phyloP scores from a whole-genome alignment of 2,888 invertebrate species.

The Tenthredo notha region DNA sequence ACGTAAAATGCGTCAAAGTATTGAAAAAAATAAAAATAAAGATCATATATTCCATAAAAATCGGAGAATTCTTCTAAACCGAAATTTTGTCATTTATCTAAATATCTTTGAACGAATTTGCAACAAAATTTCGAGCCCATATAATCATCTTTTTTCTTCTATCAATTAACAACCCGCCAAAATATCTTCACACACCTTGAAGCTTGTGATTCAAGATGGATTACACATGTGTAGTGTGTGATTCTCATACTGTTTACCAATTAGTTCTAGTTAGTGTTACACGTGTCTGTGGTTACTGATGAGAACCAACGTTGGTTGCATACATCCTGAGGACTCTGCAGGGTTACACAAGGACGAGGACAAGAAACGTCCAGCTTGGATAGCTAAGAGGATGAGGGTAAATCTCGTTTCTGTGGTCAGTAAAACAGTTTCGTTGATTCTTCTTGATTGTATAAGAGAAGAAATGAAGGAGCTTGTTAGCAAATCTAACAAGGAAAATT shows the following conservation, averaged over 20 bases:
- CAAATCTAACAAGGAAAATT: constrained; percentile 22
- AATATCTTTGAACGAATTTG: background rate
- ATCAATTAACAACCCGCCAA: background rate
- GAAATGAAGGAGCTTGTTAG: constrained; percentile 39
- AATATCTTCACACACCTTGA: background rate
- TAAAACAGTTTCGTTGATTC: constrained; percentile 56
- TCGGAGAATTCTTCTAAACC: background rate
- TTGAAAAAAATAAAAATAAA: background rate
- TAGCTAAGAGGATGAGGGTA: constrained; percentile 47
- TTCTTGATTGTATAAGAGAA: constrained; percentile 50
- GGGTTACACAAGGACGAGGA: background rate
- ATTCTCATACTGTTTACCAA: constrained; percentile 62
- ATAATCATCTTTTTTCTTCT: background rate
- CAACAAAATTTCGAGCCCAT: background rate
- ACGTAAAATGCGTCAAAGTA: background rate
- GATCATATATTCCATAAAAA: background rate
- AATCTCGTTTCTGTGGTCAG: constrained; percentile 46
- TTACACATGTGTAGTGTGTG: background rate
- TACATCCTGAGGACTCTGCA: constrained; percentile 1
- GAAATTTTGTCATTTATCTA: no score
- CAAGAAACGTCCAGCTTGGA: constrained; percentile 30
- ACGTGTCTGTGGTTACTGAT: constrained; percentile 36
- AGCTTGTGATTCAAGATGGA: background rate
- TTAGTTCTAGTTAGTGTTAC: constrained; percentile 64
- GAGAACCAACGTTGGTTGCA: constrained; percentile 17